These are phyloP conservation scores for Sesamia nonagrioides DNA, from an alignment of 1,140 invertebrate species.

Conservation along the genomic window DNA sequence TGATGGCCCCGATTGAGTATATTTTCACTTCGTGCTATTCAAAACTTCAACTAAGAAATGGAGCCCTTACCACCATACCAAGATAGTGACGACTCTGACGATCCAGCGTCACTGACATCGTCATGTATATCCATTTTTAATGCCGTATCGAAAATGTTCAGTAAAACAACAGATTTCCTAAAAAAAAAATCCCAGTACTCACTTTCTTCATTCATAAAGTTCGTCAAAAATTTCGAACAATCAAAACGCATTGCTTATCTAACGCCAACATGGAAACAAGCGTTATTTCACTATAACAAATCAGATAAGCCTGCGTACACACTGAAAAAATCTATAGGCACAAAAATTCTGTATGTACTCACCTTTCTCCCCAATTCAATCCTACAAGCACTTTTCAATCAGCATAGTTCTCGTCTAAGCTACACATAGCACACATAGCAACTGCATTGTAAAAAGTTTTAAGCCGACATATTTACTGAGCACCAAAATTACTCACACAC, in stretches of 20 bases:
- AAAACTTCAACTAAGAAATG: too few relatives aligned
- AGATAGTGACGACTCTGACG: too few relatives aligned
- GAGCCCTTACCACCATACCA: too few relatives aligned
- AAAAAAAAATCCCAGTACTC: too few relatives aligned
- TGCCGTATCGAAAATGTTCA: too few relatives aligned
- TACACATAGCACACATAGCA: neutral
- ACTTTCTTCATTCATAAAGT: neutral
- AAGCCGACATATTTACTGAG: neutral
- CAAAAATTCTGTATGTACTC: too few relatives aligned
- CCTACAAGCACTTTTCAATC: neutral
- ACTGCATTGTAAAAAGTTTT: slow-evolving; percentile 23
- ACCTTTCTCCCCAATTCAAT: neutral
- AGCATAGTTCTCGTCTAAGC: neutral
- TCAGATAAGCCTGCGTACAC: slow-evolving; percentile 29
- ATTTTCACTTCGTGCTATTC: too few relatives aligned
- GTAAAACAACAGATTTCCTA: too few relatives aligned
- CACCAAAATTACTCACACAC: neutral
- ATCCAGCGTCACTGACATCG: too few relatives aligned
- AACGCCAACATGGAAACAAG: slow-evolving; percentile 4
- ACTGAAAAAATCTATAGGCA: neutral
- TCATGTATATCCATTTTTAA: too few relatives aligned
- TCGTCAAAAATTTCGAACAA: neutral
- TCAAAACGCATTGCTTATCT: slow-evolving; percentile 16
- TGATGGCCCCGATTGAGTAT: too few relatives aligned
- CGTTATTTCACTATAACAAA: slow-evolving; percentile 35